These are phyloP conservation scores for Trisateles emortualis DNA, from an alignment of 2,888 invertebrate species.

Conservation along the genomic window DNA sequence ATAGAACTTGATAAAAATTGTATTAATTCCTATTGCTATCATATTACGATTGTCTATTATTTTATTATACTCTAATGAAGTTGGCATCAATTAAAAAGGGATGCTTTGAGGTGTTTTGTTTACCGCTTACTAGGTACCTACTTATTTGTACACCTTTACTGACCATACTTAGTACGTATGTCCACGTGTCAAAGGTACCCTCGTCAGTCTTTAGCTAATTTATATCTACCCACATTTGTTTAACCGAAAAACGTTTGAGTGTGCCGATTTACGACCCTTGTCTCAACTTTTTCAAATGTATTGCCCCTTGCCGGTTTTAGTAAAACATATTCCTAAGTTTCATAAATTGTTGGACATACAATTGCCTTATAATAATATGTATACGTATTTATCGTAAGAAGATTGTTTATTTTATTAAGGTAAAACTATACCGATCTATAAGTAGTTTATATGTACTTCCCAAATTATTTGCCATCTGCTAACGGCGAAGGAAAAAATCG, in stretches of 20 bases:
- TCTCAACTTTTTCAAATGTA: conserved; percentile 72
- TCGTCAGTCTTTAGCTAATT: conserved; percentile 81
- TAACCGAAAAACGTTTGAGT: conserved; percentile 80
- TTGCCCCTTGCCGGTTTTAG: conserved; percentile 54
- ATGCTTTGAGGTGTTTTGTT: neutral
- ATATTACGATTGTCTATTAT: too few relatives aligned
- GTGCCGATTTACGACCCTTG: conserved; percentile 74
- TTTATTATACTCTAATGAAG: too few relatives aligned
- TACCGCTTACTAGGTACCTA: neutral
- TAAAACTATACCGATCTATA: too few relatives aligned
- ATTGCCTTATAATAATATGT: neutral
- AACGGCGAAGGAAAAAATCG: too few relatives aligned
- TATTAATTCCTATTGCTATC: too few relatives aligned
- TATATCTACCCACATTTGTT: conserved; percentile 76
- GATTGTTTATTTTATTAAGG: neutral
- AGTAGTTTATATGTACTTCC: too few relatives aligned
- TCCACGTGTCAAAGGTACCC: conserved; percentile 70
- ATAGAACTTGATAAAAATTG: too few relatives aligned
- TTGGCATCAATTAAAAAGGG: too few relatives aligned
- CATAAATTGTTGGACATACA: neutral
- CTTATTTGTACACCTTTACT: conserved; percentile 1
- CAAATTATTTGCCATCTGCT: too few relatives aligned
- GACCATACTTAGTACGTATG: conserved; percentile 43
- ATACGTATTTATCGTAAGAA: too few relatives aligned
- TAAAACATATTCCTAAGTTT: conserved; percentile 24